phyloP scores from a whole-genome alignment of 2,888 invertebrate genomes.

The Polia nebulosa region DNA sequence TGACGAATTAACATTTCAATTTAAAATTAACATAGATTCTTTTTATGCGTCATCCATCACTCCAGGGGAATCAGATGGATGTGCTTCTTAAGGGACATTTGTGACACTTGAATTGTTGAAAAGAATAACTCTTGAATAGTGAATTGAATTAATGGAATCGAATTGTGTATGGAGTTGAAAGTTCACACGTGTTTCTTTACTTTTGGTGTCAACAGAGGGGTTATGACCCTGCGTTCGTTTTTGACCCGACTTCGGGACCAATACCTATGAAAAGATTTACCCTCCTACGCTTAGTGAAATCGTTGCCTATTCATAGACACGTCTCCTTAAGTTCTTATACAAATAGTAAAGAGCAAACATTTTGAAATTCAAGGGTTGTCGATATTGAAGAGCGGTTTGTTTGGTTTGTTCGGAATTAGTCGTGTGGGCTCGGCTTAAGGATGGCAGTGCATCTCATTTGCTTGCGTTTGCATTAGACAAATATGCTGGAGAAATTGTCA shows the following conservation, averaged over 20 bases:
- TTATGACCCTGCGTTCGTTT: conserved; percentile 54
- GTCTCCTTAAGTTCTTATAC: conserved; percentile 62
- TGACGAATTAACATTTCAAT: conserved; percentile 87
- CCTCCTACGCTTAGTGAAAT: conserved; percentile 72
- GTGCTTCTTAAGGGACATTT: conserved; percentile 80
- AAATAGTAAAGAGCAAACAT: conserved; percentile 81
- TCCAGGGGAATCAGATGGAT: conserved; percentile 79
- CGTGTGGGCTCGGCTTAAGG: conserved; percentile 63
- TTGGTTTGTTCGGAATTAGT: conserved; percentile 70
- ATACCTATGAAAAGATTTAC: conserved; percentile 26
- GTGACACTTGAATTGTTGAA: conserved; percentile 87
- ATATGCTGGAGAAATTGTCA: conserved; percentile 62
- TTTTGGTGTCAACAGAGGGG: conserved; percentile 79
- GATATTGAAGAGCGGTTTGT: conserved; percentile 75
- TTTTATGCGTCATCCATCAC: conserved; percentile 88
- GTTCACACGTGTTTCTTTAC: conserved; percentile 87
- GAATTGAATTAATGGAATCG: conserved; percentile 76
- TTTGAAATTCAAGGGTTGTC: conserved; percentile 81
- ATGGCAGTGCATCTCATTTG: conserved; percentile 70
- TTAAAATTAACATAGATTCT: conserved; percentile 85
- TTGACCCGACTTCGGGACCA: conserved; percentile 46
- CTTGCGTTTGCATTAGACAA: conserved; percentile 61
- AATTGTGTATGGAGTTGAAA: conserved; percentile 75
- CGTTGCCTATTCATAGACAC: conserved; percentile 71
- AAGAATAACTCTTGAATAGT: conserved; percentile 78